Base-by-base conservation (phyloP, 2,888 invertebrate genomes). In the Chrysotoxum bicinctum region DNA sequence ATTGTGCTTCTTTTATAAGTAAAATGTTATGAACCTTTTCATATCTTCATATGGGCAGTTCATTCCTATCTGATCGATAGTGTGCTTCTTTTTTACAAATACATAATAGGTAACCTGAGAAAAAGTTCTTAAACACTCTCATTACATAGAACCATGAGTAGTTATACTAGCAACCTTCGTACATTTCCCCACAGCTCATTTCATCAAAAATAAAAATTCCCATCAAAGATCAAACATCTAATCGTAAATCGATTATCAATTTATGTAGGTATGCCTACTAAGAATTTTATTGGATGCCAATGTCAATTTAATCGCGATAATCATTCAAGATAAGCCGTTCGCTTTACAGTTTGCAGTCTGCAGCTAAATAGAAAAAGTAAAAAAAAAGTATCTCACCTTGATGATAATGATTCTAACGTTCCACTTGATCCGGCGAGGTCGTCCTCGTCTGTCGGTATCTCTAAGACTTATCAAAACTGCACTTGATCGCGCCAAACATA, bases 251-350 rank as follows among this genome's bases (percentile, higher is more conserved):
- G 40, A 21, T 60, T 32, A 72, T 48, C 73, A 62, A 73, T 83
- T 73, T 73, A 26, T 56, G 10, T 21, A 48, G 4, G 5, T 19
- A 48, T 3, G 9, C 12, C 10, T 12, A 21, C 12, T 48, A 56
- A 14, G 40, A 9, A 19, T 75, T 78, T 72, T 74, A 84, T 84
- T 79, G 80, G 84, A 72, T 72, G 75, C 84, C 84, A 84, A 84
- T 84, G 84, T 84, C 84, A 84, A 84, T 84, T 80, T 80, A 76
- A 84, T 84, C 70, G 40, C 16, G 69, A 83, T 74, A 66, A 79
- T 79, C 83, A 66, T 84, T 62, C 10, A 40, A 30, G 74, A 78
- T 78, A 83, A 83, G 74, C 83, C 78, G 78, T 83, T 74, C 32
- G 30, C 37, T 43, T 14, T 64, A 74, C 83, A 64, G 83, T 48